Evolutionary conservation across 2,888 invertebrate species (phyloP), one percentile per base, ranked within the genome.

Genomic region (Plusia festucae): DNA sequence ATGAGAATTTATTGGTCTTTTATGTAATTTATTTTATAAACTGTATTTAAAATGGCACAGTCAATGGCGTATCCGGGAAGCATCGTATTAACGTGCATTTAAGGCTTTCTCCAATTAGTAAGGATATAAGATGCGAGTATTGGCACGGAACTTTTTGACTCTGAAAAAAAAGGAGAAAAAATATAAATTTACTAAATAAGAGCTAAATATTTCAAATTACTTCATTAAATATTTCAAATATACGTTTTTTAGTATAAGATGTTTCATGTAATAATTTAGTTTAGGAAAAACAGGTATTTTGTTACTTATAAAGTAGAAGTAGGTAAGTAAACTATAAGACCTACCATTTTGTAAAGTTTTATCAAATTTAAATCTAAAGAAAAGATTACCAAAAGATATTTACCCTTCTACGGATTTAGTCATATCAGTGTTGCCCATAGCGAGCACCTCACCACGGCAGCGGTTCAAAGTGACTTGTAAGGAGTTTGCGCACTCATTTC

Each of bases 371-470:
- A 30, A 30, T 30, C 9, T 30, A 30, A 30, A 18, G 1, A 11
- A 20, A 49, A 20, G 2, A 20, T 11, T 11, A 20, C 11, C 4
- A 49, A 49, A 46, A 18, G 9, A 49, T 49, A 49, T 49, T 49
- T 49, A 49, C 46, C 46, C 46, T 49, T 49, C 46, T 4, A 49
- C 46, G 46, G 46, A 49, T 20, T 49, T 49, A 11, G 18, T 49
- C 46, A 49, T 18, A 49, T 83, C 68, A 56, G 78, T 82, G 56
- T 90, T 91, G 60, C 92, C 91, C 88, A 91, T 84, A 11, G 18
- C 65, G 7, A 78, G 3, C 54, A 63, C 0, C 85, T 60, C 5
- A n/a, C 91, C 91, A 18, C 76, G 68, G 70, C 91, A 91, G 0
- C 16, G 84, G 60, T 91, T 84, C 54, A 24, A 61, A 3, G 73